Evolutionary conservation across 1,140 invertebrate genomes (phyloP).

Genomic region (Drosophila nikananu): DNA sequence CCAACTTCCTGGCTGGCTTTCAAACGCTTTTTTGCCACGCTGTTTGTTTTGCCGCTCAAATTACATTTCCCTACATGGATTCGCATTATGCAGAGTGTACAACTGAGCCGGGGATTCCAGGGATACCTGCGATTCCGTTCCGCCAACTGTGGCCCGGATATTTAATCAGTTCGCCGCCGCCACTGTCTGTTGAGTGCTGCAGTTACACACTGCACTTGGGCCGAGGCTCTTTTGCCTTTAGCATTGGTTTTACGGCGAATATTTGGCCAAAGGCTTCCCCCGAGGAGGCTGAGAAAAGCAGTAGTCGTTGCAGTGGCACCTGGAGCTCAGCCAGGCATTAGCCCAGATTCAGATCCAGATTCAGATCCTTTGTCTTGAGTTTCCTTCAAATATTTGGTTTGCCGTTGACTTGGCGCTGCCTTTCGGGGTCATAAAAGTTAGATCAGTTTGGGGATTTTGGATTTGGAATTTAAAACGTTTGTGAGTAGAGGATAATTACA

Average conservation of each 20-base stretch:
- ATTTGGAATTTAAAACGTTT: slow-evolving; percentile 9
- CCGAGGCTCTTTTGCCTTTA: slow-evolving; percentile 23
- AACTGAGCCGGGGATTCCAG: slow-evolving; percentile 30
- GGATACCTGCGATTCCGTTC: slow-evolving; percentile 21
- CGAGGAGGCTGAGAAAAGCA: slow-evolving; percentile 1
- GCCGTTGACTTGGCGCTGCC: slow-evolving; percentile 19
- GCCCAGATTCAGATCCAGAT: slow-evolving; percentile 20
- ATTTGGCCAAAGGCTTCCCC: slow-evolving; percentile 38
- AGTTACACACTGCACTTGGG: slow-evolving; percentile 40
- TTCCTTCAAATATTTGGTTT: slow-evolving; percentile 33
- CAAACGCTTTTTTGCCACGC: slow-evolving; percentile 23
- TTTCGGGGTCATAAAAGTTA: slow-evolving; percentile 24
- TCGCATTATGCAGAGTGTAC: slow-evolving; percentile 63
- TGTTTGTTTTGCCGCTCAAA: slow-evolving; percentile 78
- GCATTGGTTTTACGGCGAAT: slow-evolving; percentile 60
- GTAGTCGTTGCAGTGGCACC: slow-evolving; percentile 7
- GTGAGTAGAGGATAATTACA: slow-evolving; percentile 9
- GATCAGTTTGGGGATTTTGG: slow-evolving; percentile 2
- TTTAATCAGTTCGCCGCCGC: slow-evolving; percentile 71
- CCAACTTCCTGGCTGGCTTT: slow-evolving; percentile 26
- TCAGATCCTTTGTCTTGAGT: slow-evolving; percentile 35
- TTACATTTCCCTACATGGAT: slow-evolving; percentile 75
- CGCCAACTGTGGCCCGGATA: slow-evolving; percentile 66
- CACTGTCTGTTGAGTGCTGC: slow-evolving; percentile 40
- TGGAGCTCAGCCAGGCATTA: slow-evolving; percentile 35